Evolutionary conservation across 2,888 invertebrate genomes (phyloP), one percentile per base, ranked within the genome.

Genomic region (Drosophila recens): DNA sequence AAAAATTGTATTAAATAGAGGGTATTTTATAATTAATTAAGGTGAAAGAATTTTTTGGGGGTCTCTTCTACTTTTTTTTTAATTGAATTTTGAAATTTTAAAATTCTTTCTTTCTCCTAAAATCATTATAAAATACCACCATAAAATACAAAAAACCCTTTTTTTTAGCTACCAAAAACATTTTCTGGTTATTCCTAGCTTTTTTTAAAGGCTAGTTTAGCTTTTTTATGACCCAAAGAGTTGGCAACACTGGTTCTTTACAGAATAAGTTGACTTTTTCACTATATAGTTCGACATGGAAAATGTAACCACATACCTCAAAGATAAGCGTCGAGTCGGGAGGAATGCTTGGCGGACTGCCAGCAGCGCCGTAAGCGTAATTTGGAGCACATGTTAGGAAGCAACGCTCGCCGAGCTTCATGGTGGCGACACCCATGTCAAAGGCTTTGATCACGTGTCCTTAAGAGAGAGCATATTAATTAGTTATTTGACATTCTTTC

Each of bases 381-480:
- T 97, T 95, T 0, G 98, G 94, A 56, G 96, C 95, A 93, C 98
- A 98, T 0, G 96, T 97, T 54, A 99, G 93, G 58, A 95, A 93
- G 52, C 97, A 96, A 57, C 96, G 94, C 93, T 99, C 98, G 0
- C 97, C 97, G 83, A 95, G 96, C 92, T 96, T 97, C 99, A 99
- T 99, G 0, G 97, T 96, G 0, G 97, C 96, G 15, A 99, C 96
- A 33, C 98, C 98, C 77, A 97, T 94, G 89, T 99, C 99, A 97
- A 98, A 99, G 93, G 96, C 98, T 93, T 97, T 97, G 75, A 99
- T 98, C 1, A 98, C 98, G 57, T 93, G 93, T 0, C 95, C 97
- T 97, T 33, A 2, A 45, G 54, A 13, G n/a, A 27, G n/a, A 1
- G 8, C 13, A 52, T 8, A 51, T 45, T 54, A 54, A 51, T 58